Evolutionary conservation across 2,888 invertebrate species (phyloP), one percentile per base, ranked within the genome.

Genomic region (Standfussiana lucernea): DNA sequence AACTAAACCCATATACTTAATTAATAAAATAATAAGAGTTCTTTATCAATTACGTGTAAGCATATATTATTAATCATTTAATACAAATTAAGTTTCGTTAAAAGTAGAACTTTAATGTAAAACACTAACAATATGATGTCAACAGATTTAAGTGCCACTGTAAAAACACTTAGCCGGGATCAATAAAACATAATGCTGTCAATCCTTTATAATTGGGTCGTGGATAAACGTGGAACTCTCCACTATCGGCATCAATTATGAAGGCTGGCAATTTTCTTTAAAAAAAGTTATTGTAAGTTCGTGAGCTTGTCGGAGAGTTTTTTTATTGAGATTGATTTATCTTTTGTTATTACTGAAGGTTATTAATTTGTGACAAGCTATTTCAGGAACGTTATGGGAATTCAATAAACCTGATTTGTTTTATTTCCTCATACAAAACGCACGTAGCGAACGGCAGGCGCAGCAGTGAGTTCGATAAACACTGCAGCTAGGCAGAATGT

Each of bases 201-300:
- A 69, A 59, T 66, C 47, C 35, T 53, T 73, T 70, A 56, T 66
- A 79, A 84, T 73, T 84, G 59, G 50, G 21, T 7, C 53, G 28
- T 56, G 59, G 28, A 72, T 69, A 47, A 79, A 40, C 64, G 35
- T 47, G 15, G 32, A 62, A 13, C 45, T 35, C 32, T 13, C n/a
- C 47, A 83, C 68, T 72, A 83, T 78, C 72, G 37, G 50, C 50
- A 83, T 69, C 37, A 65, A 83, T 81, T 65, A 78, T 47, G 65
- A 65, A 65, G 35, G 13, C 32, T 50, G 28, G 35, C 65, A 66
- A 72, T 73, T 73, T 79, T 67, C 47, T 28, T n/a, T 28, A 78
- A 28, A 83, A 79, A 82, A 79, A 66, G 61, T 78, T 83, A 59
- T 68, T 67, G 24, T 62, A 50, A 68, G 50, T 72, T 83, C 18